Evolutionary conservation across 2,888 invertebrate genomes (phyloP).

Genomic region (Cryptosula pallasiana): DNA sequence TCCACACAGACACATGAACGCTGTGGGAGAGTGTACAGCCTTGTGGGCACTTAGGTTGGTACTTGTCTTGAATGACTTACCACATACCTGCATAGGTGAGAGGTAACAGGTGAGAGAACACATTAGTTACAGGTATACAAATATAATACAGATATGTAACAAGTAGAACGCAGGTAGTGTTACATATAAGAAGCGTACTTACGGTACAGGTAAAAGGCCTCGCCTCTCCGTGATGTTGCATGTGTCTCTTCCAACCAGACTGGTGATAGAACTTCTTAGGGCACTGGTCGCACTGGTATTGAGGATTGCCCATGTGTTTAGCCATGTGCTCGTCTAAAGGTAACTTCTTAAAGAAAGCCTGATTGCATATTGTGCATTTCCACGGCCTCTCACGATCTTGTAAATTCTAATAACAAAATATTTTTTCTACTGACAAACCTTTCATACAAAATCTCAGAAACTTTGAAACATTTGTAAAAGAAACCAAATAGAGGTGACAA

Average conservation of each 20-base stretch:
- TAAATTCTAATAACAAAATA: constrained; percentile 5
- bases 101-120: too few relatives aligned
- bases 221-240: constrained; percentile 17
- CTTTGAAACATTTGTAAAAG: too few relatives aligned
- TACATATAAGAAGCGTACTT: too few relatives aligned
- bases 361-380: constrained; percentile 35
- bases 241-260: constrained; percentile 23
- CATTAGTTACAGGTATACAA: too few relatives aligned
- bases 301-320: constrained; percentile 37
- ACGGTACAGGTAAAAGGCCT: constrained; percentile 19
- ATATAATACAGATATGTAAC: too few relatives aligned
- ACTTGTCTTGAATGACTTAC: constrained; percentile 23
- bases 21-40: constrained; percentile 12
- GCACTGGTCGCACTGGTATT: constrained; percentile 32
- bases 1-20: constrained; percentile 22
- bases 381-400: constrained; percentile 30
- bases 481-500: too few relatives aligned
- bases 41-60: constrained; percentile 25
- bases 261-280: constrained; percentile 23
- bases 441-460: too few relatives aligned
- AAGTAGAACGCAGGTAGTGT: too few relatives aligned
- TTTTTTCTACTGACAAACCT: too few relatives aligned
- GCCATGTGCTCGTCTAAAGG: constrained; percentile 37
- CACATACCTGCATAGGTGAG: background rate
- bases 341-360: constrained; percentile 36